Conservation (phyloP, 2,888 invertebrate genomes). For the Acronicta alni region DNA sequence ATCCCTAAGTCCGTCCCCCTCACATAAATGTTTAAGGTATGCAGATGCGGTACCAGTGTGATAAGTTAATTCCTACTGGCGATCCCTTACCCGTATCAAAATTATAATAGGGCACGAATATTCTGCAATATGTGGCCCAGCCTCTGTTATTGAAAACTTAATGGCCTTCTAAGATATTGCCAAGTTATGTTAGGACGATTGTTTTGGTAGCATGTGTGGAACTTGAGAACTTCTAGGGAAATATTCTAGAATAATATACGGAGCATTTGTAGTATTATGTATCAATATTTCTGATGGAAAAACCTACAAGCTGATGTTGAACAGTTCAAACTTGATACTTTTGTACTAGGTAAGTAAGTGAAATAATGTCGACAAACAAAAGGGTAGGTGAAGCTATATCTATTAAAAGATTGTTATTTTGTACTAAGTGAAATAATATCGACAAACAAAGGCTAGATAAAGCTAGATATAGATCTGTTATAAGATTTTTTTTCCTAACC, state of each 20-base stretch:
- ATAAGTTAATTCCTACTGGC: constrained; percentile 88
- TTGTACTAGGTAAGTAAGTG: too few species aligned
- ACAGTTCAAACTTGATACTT: too few species aligned
- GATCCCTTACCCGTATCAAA: constrained; percentile 87
- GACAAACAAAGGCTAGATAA: too few species aligned
- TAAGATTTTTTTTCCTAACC: too few species aligned
- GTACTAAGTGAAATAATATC: too few species aligned
- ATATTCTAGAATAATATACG: constrained; percentile 38
- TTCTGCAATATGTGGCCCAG: constrained; percentile 79
- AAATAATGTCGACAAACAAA: too few species aligned
- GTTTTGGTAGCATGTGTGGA: constrained; percentile 51
- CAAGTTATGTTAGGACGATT: constrained; percentile 66
- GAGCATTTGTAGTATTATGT: neutral
- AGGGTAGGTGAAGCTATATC: too few species aligned
- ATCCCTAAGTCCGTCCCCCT: constrained; percentile 71
- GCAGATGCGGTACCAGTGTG: constrained; percentile 85
- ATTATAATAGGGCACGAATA: constrained; percentile 80
- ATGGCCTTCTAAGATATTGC: constrained; percentile 72
- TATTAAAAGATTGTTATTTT: too few species aligned
- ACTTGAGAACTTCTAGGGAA: constrained; percentile 26
- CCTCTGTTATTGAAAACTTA: constrained; percentile 80
- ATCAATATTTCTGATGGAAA: neutral
- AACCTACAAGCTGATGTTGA: too few species aligned
- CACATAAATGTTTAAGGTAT: constrained; percentile 86
- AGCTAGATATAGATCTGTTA: too few species aligned